Conservation (phyloP, 2,888 invertebrate genomes). For the Falcaria lacertinaria region DNA sequence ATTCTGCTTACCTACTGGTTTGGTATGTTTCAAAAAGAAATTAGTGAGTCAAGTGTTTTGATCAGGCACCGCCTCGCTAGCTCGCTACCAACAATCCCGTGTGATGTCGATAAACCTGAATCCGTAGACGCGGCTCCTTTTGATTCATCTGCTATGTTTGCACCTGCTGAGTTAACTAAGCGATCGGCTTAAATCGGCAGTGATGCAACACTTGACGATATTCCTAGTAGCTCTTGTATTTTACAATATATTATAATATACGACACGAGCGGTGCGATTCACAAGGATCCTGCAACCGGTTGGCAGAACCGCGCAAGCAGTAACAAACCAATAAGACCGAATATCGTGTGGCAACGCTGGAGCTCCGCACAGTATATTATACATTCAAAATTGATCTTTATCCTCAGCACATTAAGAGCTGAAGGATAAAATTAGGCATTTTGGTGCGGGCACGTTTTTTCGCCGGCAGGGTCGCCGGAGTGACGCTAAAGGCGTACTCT, state of each 20-base stretch:
- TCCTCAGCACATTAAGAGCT: neutral
- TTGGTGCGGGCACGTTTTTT: neutral
- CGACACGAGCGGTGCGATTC: neutral
- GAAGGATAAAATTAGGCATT: neutral
- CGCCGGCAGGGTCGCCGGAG: slow-evolving; percentile 4
- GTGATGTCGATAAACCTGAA: no score
- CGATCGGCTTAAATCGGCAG: neutral
- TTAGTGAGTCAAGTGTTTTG: no score
- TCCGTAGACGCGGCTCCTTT: no score
- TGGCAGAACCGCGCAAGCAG: neutral
- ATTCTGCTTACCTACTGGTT: no score
- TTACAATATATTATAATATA: neutral
- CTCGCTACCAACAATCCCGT: no score
- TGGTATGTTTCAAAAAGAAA: no score
- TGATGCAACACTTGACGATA: neutral
- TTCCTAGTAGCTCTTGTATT: neutral
- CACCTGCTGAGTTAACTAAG: neutral
- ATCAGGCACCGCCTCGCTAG: no score
- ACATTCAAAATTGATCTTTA: neutral
- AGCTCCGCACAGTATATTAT: neutral
- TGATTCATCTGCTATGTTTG: no score
- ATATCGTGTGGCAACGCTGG: neutral
- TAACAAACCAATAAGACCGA: neutral
- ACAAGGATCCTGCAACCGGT: neutral
- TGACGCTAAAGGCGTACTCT: slow-evolving; percentile 4